Percentiles rank a stretch among this genome's conserved stretches.
Conservation (phyloP, 2,113 vertebrate genomes). For the Halcyon malimbica region DNA sequence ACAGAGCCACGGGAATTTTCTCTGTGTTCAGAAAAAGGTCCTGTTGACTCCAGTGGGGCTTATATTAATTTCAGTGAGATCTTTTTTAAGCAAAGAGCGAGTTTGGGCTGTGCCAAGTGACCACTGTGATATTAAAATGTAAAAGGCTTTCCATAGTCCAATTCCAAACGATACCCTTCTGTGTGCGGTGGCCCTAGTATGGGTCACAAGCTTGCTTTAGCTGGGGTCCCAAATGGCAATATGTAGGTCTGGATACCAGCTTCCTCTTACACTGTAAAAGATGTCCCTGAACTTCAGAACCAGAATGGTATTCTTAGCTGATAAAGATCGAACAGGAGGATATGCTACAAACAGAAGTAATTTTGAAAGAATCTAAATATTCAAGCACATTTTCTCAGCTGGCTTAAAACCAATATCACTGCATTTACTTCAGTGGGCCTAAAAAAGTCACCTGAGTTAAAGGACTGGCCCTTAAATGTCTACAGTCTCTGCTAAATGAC, state of each 20-base stretch:
- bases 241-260: not conserved
- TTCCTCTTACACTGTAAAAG: not conserved
- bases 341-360: not conserved
- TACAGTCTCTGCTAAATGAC: slow-evolving; percentile 17
- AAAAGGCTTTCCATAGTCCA: not conserved
- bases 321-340: not conserved
- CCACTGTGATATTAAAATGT: not conserved
- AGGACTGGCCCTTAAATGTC: not conserved
- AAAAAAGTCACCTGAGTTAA: not conserved
- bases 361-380: not conserved
- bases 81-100: not conserved
- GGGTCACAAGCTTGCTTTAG: not conserved
- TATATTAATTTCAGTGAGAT: not conserved
- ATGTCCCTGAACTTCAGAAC: not conserved
- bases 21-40: not conserved
- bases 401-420: not conserved
- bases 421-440: not conserved
- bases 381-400: not conserved
- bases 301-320: not conserved
- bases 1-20: not conserved
- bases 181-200: not conserved
- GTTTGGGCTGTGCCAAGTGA: not conserved
- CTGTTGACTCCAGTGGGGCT: not conserved
- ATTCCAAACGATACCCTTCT: not conserved
- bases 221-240: not conserved